These are phyloP conservation scores for Daktulosphaira vitifoliae DNA, from an alignment of 1,140 invertebrate genomes.

Conservation along the genomic window DNA sequence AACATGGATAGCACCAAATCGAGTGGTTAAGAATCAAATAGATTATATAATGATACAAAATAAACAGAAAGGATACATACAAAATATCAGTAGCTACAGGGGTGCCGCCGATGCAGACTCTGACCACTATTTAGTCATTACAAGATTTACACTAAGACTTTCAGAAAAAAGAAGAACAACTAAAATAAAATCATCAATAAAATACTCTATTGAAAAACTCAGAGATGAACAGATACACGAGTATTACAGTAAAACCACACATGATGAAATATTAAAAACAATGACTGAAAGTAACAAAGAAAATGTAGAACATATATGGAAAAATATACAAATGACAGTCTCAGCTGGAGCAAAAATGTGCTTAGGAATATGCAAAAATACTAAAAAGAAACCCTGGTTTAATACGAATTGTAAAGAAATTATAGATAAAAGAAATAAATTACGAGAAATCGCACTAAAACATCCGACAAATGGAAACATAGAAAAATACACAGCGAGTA, in stretches of 20 bases:
- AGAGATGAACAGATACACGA: background rate
- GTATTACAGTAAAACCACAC: background rate
- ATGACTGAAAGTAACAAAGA: background rate
- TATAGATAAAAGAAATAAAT: conserved; percentile 1
- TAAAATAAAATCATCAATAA: background rate
- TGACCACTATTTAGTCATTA: background rate
- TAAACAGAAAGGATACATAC: conserved; percentile 2
- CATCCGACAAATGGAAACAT: background rate
- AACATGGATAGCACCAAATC: conserved; percentile 5
- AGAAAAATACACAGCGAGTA: background rate
- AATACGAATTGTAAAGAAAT: conserved; percentile 2
- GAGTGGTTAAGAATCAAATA: background rate
- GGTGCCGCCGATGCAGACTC: background rate
- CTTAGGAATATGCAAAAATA: background rate
- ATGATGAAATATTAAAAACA: background rate
- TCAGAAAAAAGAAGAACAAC: background rate
- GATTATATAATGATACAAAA: conserved; percentile 2
- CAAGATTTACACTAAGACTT: background rate
- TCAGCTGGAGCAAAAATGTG: background rate
- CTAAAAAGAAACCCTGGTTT: conserved; percentile 1
- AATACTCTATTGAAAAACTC: conserved; percentile 8
- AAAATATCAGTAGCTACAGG: background rate
- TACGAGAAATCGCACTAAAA: background rate
- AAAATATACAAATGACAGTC: background rate
- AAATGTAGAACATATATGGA: background rate